Evolutionary conservation across 2,797 vertebrate species (phyloP).

Genomic region (Phalloptychus januarius): DNA sequence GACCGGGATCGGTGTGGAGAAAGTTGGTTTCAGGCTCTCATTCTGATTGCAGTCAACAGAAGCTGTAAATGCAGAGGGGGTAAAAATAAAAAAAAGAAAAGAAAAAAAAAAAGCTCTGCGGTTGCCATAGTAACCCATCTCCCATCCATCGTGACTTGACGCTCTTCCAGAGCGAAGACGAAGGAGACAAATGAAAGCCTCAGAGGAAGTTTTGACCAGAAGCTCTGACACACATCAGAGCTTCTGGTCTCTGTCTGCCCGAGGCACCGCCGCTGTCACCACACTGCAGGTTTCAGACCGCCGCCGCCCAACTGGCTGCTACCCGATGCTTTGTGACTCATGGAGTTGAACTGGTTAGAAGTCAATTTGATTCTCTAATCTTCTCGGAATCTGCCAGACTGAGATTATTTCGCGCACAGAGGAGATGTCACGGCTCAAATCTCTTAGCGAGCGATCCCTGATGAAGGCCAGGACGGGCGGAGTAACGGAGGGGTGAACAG

Average conservation of each 20-base stretch:
- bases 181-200: constrained; percentile 42
- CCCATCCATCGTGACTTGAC: constrained; percentile 66
- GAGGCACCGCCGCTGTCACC: constrained; percentile 5
- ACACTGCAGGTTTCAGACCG: constrained; percentile 12
- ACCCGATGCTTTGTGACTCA: constrained; percentile 20
- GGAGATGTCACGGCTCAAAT: constrained; percentile 47
- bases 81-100: constrained; percentile 3
- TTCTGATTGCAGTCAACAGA: constrained; percentile 55
- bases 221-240: constrained; percentile 27
- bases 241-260: constrained; percentile 16
- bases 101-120: constrained; percentile 40
- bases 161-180: constrained; percentile 63
- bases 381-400: constrained; percentile 69
- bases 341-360: constrained; percentile 8
- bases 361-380: constrained; percentile 68
- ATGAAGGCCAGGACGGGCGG: constrained; percentile 31
- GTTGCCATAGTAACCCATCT: constrained; percentile 72
- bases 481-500: constrained; percentile 31
- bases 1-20: constrained; percentile 5
- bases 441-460: constrained; percentile 40
- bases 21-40: constrained; percentile 56
- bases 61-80: constrained; percentile 39
- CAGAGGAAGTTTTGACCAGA: constrained; percentile 43
- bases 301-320: constrained; percentile 20
- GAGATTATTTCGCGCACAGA: constrained; percentile 70